Base-by-base conservation (phyloP, 2,113 vertebrate species). In the Sander vitreus region DNA sequence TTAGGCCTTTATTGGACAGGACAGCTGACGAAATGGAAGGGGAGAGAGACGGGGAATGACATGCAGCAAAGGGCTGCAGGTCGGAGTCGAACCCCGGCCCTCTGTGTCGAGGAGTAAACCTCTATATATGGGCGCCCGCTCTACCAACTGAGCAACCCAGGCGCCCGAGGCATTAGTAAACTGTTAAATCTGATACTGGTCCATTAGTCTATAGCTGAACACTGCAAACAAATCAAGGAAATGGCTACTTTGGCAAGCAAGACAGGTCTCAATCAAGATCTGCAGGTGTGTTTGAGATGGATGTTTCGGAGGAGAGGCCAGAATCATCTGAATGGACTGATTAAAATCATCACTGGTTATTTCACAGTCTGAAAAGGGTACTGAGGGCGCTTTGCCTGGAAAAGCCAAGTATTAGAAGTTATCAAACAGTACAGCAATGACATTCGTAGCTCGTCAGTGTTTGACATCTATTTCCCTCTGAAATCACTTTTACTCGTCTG, bases 161-260 rank as follows among this genome's bases (percentile, higher is more conserved):
- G 36, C 8, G 2, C 36, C 36, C 39, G 10, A 72, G 50, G 27
- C 64, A 85, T 83, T 70, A 80, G 68, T 27, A 30, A 78, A 76
- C 43, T 80, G 74, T 43, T 91, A 43, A 59, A 48, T 79, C 48
- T 76, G 68, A 57, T 74, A 19, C 50, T 14, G 58, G 65, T 79
- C n/a, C 78, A 79, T 84, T 68, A 77, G 69, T 78, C 39, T 65
- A 45, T 53, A 57, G 55, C 58, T 57, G 64, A 70, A 81, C 63
- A 68, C 76, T 77, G 60, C 81, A 82, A 75, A 70, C 50, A 66
- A 77, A 80, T 74, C 60, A 78, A 84, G 73, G 76, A 78, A 73
- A 72, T 74, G 72, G 30, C 66, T 67, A 23, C 59, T 71, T 70
- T 90, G 54, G 72, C 76, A 81, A 76, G 63, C 58, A 36, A 67